phyloP scores from a whole-genome alignment of 92 coral and sea anemone species.

The Diadumene lineata region DNA sequence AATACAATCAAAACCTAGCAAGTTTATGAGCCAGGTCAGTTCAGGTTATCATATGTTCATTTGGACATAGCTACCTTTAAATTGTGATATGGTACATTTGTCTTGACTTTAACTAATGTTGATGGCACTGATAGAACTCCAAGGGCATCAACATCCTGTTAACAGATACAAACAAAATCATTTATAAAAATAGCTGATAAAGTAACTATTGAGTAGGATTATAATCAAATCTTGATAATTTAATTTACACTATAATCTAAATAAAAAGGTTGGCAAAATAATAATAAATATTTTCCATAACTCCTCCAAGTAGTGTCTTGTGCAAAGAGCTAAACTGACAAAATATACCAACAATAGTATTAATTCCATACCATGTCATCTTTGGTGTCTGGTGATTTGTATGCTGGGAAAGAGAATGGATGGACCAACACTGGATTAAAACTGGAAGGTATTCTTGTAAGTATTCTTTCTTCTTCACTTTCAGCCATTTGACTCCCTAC shows the following conservation, averaged over 20 bases:
- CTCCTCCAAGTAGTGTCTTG: too few species aligned
- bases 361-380: slow-evolving; percentile 73
- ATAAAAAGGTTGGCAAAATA: too few species aligned
- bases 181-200: not conserved
- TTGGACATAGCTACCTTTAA: slow-evolving; percentile 61
- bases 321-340: too few species aligned
- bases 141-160: slow-evolving; percentile 83
- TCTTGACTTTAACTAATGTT: slow-evolving; percentile 78
- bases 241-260: too few species aligned
- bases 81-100: slow-evolving; percentile 79
- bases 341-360: not conserved
- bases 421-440: slow-evolving; percentile 57
- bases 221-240: too few species aligned
- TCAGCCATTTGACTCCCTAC: slow-evolving; percentile 82
- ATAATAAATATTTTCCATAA: too few species aligned
- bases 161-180: not conserved
- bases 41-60: too few species aligned
- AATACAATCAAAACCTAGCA: too few species aligned
- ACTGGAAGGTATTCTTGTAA: slow-evolving; percentile 47
- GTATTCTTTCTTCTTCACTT: slow-evolving; percentile 70
- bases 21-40: not conserved
- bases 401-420: slow-evolving; percentile 89
- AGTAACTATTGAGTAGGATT: too few species aligned
- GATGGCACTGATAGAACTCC: slow-evolving; percentile 75
- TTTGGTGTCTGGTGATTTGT: slow-evolving; percentile 78